Base-by-base conservation (phyloP, 2,797 vertebrate species). In the Trachurus trachurus region DNA sequence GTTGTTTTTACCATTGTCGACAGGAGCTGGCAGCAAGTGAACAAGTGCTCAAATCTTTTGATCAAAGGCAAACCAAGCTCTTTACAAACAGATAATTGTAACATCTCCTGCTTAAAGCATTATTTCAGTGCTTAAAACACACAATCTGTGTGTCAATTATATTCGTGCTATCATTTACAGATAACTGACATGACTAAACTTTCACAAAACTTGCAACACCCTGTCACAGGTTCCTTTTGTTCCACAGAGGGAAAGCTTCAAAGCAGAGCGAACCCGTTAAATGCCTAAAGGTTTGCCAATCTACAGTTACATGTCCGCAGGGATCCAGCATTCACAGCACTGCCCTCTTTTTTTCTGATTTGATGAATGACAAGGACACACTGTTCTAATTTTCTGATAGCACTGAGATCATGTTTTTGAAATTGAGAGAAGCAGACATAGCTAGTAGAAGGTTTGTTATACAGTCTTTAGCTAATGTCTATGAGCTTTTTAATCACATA, bases 361-460 rank as follows among this genome's bases (percentile, higher is more conserved):
- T 76, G 17, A 84, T 83, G 66, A 87, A 44, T 78, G 86, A 78
- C 76, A 84, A 83, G 74, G 81, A 80, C 78, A 62, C 47, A 63
- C 45, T 87, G 64, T 70, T 88, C 80, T 79, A 58, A 85, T 87
- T 85, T 85, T 73, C 52, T 26, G 37, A 69, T 31, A 53, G 66
- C 39, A 50, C 56, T 26, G 47, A 80, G 19, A 74, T 82, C 50
- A 61, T 57, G 68, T 72, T 54, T 15, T 62, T 26, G 54, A 31
- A 63, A 40, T 65, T 65, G 53, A 76, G 39, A 69, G n/a, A 49
- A 59, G 44, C 4, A 50, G 15, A 6, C 21, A 12, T 13, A 16
- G n/a, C n/a, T n/a, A n/a, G 10, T 60, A 66, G 40, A 26, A 77
- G 49, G 61, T 29, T 15, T 59, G 16, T 16, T 71, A 37, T 37